Percentiles rank a stretch among this genome's conserved stretches.
These are phyloP conservation scores for Drosophila subobscura DNA, from an alignment of 1,140 invertebrate species.

Conservation along the genomic window DNA sequence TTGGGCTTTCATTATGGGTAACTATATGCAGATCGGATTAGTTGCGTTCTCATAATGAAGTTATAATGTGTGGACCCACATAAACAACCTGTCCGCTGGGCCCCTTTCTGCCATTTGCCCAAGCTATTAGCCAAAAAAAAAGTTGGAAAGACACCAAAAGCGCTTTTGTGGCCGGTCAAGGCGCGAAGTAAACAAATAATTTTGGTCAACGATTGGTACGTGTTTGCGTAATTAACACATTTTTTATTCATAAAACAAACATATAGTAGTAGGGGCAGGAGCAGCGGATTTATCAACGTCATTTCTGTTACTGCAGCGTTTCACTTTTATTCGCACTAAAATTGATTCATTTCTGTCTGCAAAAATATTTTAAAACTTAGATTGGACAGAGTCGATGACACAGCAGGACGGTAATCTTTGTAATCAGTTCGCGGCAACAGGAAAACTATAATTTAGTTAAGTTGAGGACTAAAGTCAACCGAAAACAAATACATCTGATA, in stretches of 20 bases:
- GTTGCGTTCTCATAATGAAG: constrained; percentile 76
- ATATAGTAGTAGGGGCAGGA: not conserved
- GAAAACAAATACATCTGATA: too few relatives aligned
- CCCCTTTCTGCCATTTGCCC: constrained; percentile 41
- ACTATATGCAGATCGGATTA: constrained; percentile 59
- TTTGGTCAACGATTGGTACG: constrained; percentile 53
- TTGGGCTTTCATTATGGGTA: constrained; percentile 12
- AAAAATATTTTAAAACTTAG: not conserved
- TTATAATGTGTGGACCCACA: constrained; percentile 56
- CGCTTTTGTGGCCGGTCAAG: constrained; percentile 30
- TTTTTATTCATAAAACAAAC: constrained; percentile 66
- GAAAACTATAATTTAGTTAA: too few relatives aligned
- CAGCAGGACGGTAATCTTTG: constrained; percentile 11
- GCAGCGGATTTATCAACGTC: constrained; percentile 15
- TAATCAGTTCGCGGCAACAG: constrained; percentile 20
- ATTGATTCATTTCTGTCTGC: constrained; percentile 41
- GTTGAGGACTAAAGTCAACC: too few relatives aligned
- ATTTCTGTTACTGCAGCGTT: constrained; percentile 26
- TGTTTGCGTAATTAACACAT: constrained; percentile 60
- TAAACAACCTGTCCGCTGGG: constrained; percentile 49
- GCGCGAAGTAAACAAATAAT: constrained; percentile 59
- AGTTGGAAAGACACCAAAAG: constrained; percentile 45
- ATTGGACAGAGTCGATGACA: constrained; percentile 5
- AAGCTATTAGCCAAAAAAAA: constrained; percentile 56
- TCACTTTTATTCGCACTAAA: constrained; percentile 68